Evolutionary conservation across 2,888 invertebrate species (phyloP).

Genomic region (Phasia obesa): DNA sequence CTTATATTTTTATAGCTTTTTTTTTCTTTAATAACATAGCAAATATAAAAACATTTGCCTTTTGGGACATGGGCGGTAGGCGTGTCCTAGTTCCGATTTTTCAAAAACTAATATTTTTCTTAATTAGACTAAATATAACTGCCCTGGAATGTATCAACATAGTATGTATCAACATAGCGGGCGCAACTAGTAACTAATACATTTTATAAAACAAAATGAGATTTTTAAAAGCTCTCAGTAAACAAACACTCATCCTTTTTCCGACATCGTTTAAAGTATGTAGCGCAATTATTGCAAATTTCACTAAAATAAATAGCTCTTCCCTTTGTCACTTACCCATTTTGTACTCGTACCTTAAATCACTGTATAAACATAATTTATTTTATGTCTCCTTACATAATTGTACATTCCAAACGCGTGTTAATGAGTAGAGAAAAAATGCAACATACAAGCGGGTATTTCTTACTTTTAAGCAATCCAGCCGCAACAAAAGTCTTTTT

Average conservation of each 20-base stretch:
- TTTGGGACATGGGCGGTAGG: too few species aligned
- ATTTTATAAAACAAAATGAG: too few species aligned
- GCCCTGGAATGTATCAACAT: too few species aligned
- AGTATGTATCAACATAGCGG: too few species aligned
- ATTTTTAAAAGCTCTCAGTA: too few species aligned
- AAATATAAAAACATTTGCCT: too few species aligned
- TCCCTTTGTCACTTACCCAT: constrained; percentile 3
- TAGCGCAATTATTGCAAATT: background rate
- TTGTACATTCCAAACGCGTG: constrained; percentile 45
- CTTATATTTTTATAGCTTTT: too few species aligned
- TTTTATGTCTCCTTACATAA: constrained; percentile 14
- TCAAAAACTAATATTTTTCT: too few species aligned
- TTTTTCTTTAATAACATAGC: too few species aligned
- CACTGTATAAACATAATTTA: constrained; percentile 24
- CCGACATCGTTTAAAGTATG: background rate
- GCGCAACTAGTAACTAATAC: too few species aligned
- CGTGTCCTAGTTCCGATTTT: too few species aligned
- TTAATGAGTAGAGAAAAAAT: constrained; percentile 12
- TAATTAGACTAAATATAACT: too few species aligned
- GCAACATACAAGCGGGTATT: constrained; percentile 3
- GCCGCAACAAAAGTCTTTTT: constrained; percentile 9
- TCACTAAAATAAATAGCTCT: background rate
- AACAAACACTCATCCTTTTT: background rate
- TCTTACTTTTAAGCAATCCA: background rate
- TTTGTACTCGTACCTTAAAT: background rate